Evolutionary conservation across 2,113 vertebrate genomes (phyloP).

Genomic region (Mandrillus leucophaeus): DNA sequence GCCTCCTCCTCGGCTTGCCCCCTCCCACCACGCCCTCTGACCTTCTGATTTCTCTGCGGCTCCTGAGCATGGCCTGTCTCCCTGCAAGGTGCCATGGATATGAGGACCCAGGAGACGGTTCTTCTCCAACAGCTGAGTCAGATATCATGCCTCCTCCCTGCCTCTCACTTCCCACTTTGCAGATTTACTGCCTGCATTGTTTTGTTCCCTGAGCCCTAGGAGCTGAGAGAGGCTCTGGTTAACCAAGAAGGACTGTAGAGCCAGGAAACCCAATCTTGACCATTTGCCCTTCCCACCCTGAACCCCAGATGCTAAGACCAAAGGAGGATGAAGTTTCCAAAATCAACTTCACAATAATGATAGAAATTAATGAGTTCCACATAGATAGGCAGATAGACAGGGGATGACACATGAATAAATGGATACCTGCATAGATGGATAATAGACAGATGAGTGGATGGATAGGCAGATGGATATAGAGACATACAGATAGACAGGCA

Average conservation of each 20-base stretch:
- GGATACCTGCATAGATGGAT: no score
- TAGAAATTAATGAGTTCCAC: not conserved
- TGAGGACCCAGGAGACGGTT: no score
- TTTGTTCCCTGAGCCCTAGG: not conserved
- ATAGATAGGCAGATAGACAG: not conserved
- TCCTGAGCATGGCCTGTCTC: not conserved
- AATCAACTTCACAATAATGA: not conserved
- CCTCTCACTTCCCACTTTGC: not conserved
- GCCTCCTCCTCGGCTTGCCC: not conserved
- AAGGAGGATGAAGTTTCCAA: not conserved
- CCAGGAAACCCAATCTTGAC: not conserved
- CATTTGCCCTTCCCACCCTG: not conserved
- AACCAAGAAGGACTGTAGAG: not conserved
- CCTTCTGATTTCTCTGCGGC: not conserved
- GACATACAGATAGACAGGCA: not conserved
- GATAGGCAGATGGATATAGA: not conserved
- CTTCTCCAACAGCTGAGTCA: not conserved
- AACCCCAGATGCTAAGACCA: not conserved
- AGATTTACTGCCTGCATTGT: accelerated
- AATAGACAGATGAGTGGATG: not conserved
- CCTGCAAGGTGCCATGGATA: accelerated
- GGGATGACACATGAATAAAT: not conserved
- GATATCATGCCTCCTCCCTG: accelerated
- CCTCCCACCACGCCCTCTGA: accelerated
- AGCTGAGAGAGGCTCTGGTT: not conserved